These are phyloP conservation scores for Allygus modestus DNA, from an alignment of 2,888 invertebrate species.

Conservation along the genomic window DNA sequence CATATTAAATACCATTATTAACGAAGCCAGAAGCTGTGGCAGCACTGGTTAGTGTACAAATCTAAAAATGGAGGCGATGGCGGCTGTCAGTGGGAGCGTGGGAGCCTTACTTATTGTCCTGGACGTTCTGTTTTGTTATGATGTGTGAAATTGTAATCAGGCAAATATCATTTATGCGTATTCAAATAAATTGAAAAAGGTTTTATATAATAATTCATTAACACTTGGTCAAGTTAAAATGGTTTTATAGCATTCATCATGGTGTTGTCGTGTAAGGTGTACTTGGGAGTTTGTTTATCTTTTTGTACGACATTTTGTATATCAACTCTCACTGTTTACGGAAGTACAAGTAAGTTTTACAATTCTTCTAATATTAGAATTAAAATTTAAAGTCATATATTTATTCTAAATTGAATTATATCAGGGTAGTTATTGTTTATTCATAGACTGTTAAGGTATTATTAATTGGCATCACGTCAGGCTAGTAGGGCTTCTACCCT, in stretches of 20 bases:
- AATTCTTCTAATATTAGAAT: too few species aligned
- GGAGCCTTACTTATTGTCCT: background rate
- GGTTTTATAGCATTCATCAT: constrained; percentile 24
- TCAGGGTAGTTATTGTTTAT: too few species aligned
- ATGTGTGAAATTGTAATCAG: background rate
- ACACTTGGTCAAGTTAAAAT: background rate
- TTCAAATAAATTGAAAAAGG: background rate
- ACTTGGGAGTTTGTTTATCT: constrained; percentile 40
- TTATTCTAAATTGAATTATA: too few species aligned
- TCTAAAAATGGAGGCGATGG: constrained; percentile 16
- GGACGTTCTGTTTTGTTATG: background rate
- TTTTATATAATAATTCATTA: background rate
- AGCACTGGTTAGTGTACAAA: background rate
- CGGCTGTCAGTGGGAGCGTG: constrained; percentile 12
- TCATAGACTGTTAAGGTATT: too few species aligned
- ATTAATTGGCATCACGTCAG: too few species aligned
- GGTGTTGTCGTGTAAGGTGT: constrained; percentile 1
- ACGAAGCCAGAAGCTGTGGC: too few species aligned
- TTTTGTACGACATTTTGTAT: constrained; percentile 29
- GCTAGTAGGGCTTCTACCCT: too few species aligned
- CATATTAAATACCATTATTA: too few species aligned
- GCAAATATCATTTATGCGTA: background rate
- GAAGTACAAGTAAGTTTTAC: constrained; percentile 26
- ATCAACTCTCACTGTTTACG: constrained; percentile 9
- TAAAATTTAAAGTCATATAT: too few species aligned